phyloP scores from a whole-genome alignment of 2,888 invertebrate genomes.

The Limenitis camilla region DNA sequence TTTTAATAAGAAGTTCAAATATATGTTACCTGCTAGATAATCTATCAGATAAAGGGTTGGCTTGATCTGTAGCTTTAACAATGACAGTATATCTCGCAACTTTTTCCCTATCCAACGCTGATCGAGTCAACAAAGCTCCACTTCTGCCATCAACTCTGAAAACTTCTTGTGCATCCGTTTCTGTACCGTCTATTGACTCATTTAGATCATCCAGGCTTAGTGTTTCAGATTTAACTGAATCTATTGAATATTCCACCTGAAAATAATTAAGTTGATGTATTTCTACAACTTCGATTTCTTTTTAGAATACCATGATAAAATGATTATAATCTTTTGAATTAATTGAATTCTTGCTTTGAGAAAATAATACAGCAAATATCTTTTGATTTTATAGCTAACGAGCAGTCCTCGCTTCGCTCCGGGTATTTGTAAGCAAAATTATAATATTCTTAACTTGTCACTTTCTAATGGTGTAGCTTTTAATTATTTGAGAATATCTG shows the following conservation, averaged over 20 bases:
- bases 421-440: too few relatives aligned
- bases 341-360: background rate
- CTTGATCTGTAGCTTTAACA: slow-evolving; percentile 90
- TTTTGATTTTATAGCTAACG: too few relatives aligned
- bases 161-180: slow-evolving; percentile 79
- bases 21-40: slow-evolving; percentile 79
- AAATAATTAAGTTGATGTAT: slow-evolving; percentile 10
- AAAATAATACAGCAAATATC: too few relatives aligned
- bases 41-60: slow-evolving; percentile 84
- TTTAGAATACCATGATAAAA: too few relatives aligned
- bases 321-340: too few relatives aligned
- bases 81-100: slow-evolving; percentile 88
- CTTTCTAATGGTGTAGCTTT: too few relatives aligned
- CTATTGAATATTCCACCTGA: slow-evolving; percentile 84
- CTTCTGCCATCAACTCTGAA: slow-evolving; percentile 90
- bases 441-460: too few relatives aligned
- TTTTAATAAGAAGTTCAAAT: background rate
- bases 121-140: slow-evolving; percentile 89
- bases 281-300: too few relatives aligned
- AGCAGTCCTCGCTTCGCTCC: too few relatives aligned
- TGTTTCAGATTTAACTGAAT: slow-evolving; percentile 77
- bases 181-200: slow-evolving; percentile 45
- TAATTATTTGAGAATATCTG: too few relatives aligned
- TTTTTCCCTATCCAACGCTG: slow-evolving; percentile 89
- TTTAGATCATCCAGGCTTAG: slow-evolving; percentile 43